Evolutionary conservation across 35 echinoderm and acorn worm species (phyloP).

Genomic region (Chiridota heheva): DNA sequence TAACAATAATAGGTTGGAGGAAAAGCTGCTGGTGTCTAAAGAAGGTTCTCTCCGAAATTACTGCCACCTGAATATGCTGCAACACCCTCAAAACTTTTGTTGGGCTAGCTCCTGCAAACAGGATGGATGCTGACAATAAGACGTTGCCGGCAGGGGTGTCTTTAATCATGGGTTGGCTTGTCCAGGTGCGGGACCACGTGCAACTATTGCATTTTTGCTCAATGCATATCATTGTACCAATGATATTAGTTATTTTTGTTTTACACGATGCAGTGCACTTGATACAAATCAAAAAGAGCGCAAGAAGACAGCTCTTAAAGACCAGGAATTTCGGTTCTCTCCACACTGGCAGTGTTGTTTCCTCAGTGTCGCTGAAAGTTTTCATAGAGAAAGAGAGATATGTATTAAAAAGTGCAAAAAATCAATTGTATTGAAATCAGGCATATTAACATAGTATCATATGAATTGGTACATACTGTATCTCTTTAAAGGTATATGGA

Average conservation of each 20-base stretch:
- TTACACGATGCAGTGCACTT: background rate
- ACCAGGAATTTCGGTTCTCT: slow-evolving; percentile 58
- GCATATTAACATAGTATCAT: too few species aligned
- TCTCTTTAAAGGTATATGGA: too few species aligned
- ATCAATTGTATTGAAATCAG: too few species aligned
- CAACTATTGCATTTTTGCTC: slow-evolving; percentile 45
- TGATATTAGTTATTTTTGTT: background rate
- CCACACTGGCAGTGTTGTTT: background rate
- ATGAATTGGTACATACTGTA: too few species aligned
- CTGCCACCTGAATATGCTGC: background rate
- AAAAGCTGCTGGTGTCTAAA: background rate
- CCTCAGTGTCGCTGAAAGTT: too few species aligned
- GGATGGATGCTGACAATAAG: slow-evolving; percentile 48
- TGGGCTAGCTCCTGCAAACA: slow-evolving; percentile 55
- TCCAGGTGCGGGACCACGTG: slow-evolving; percentile 12
- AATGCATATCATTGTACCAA: slow-evolving; percentile 29
- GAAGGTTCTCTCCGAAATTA: background rate
- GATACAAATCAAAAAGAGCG: slow-evolving; percentile 38
- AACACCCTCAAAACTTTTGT: slow-evolving; percentile 43
- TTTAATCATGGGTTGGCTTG: slow-evolving; percentile 58
- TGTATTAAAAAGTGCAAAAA: too few species aligned
- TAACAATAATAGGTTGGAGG: slow-evolving; percentile 16
- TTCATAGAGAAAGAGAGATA: too few species aligned
- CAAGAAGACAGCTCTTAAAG: slow-evolving; percentile 37
- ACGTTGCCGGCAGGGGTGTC: slow-evolving; percentile 65